Conservation (phyloP, 2,797 vertebrate genomes). For the Phalloptychus januarius region DNA sequence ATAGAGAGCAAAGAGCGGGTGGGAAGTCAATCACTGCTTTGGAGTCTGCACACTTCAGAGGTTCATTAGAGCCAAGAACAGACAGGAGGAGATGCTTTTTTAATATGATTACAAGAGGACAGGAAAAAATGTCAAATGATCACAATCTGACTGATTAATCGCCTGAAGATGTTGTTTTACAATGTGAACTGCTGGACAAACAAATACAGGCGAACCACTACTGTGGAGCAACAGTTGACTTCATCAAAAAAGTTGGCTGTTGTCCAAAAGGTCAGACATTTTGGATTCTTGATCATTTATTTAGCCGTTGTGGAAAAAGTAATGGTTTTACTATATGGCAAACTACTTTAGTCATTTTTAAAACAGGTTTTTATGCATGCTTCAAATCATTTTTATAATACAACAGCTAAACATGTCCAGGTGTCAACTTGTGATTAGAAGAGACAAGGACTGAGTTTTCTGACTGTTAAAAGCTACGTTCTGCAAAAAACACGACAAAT, state of each 20-base stretch:
- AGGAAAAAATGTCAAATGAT: constrained; percentile 13
- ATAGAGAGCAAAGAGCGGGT: constrained; percentile 50
- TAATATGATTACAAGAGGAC: constrained; percentile 43
- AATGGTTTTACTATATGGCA: not conserved
- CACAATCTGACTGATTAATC: constrained; percentile 23
- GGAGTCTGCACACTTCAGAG: constrained; percentile 44
- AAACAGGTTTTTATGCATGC: not conserved
- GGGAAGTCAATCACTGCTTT: constrained; percentile 63
- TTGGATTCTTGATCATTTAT: not conserved
- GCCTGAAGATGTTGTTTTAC: constrained; percentile 2
- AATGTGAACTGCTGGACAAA: constrained; percentile 10
- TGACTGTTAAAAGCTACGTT: not conserved
- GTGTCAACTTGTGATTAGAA: not conserved
- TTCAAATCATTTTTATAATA: not conserved
- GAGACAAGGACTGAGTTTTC: not conserved
- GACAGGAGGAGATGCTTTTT: constrained; percentile 35
- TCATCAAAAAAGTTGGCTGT: constrained; percentile 7
- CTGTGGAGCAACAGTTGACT: not conserved
- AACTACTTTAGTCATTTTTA: not conserved
- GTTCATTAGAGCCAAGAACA: constrained; percentile 57
- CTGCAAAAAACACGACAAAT: not conserved
- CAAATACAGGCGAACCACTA: not conserved
- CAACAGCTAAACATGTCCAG: not conserved
- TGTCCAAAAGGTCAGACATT: not conserved
- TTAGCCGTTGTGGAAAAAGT: not conserved